Evolutionary conservation across 2,797 vertebrate genomes (phyloP), one percentile per base, ranked within the genome.

Genomic region (Gambusia yucatana): DNA sequence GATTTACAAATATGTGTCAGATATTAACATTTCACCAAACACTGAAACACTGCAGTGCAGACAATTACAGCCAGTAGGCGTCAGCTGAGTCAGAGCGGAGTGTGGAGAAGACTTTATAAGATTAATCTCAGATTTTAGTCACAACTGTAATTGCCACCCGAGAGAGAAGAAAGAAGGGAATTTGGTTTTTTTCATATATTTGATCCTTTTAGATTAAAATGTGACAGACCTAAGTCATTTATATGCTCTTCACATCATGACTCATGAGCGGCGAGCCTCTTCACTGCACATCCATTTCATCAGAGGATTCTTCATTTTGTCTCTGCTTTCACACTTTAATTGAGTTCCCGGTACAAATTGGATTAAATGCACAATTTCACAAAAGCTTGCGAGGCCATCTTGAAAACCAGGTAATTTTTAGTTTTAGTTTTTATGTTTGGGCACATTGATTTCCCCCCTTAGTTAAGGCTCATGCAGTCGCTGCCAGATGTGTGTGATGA

Each of bases 331-430:
- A 91, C 92, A 90, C 91, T 83, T 88, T 79, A 88, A 86, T 88
- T 89, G 88, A 91, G 84, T 71, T 81, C 82, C 82, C 73, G 57
- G 33, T 83, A 73, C 84, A 91, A 93, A 94, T 92, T 87, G 77
- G 91, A 94, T 94, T 90, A 94, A 93, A 92, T 84, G 84, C 87
- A 84, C 86, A 91, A 91, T 93, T 93, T 93, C 79, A 92, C 84
- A 43, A 50, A 28, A 59, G 84, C 81, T 85, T 39, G 65, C 44
- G 46, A 79, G 75, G 75, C 69, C 74, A 82, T 80, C 88, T 89
- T 81, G 77, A 86, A 81, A 78, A 85, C 59, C 82, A 84, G 85
- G 81, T 80, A 81, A 67, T 44, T 76, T 82, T 78, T 80, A 73
- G 61, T 44, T 59, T 28, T 1, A 11, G 1, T 48, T 79, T 74